phyloP scores from a whole-genome alignment of 2,888 invertebrate genomes.

The Acronicta psi region DNA sequence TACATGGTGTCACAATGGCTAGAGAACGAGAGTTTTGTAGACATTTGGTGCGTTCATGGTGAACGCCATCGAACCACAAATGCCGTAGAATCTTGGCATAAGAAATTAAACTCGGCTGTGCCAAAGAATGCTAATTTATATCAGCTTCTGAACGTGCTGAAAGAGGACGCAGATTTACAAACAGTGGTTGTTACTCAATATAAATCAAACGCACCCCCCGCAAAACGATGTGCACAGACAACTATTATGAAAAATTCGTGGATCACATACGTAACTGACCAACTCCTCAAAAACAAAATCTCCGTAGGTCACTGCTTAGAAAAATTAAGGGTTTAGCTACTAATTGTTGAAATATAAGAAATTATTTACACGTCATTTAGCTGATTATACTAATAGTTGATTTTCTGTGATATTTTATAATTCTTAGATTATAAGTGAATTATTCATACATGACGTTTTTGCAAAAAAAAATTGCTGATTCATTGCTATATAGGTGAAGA shows the following conservation, averaged over 20 bases:
- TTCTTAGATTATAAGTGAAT: no score
- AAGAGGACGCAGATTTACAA: slow-evolving; percentile 31
- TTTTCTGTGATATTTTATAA: no score
- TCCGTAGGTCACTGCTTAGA: no score
- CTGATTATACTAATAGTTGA: no score
- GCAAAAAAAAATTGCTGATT: no score
- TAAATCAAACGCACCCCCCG: slow-evolving; percentile 9
- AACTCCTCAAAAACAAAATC: no score
- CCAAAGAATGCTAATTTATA: slow-evolving; percentile 56
- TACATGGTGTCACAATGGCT: slow-evolving; percentile 31
- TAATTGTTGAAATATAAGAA: no score
- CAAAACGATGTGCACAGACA: slow-evolving; percentile 15
- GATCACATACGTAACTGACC: no score
- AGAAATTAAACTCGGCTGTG: slow-evolving; percentile 45
- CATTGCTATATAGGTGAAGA: no score
- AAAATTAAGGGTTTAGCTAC: no score
- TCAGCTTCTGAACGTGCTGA: slow-evolving; percentile 57
- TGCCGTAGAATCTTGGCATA: slow-evolving; percentile 22
- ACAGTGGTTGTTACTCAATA: slow-evolving; percentile 22
- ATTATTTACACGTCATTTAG: no score
- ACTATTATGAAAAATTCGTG: neutral
- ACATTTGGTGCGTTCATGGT: slow-evolving; percentile 21
- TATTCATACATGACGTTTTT: no score
- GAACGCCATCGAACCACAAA: slow-evolving; percentile 35
- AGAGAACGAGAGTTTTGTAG: slow-evolving; percentile 28